These are phyloP conservation scores for Dromaius novaehollandiae DNA, from an alignment of 2,113 vertebrate species.

Conservation along the genomic window DNA sequence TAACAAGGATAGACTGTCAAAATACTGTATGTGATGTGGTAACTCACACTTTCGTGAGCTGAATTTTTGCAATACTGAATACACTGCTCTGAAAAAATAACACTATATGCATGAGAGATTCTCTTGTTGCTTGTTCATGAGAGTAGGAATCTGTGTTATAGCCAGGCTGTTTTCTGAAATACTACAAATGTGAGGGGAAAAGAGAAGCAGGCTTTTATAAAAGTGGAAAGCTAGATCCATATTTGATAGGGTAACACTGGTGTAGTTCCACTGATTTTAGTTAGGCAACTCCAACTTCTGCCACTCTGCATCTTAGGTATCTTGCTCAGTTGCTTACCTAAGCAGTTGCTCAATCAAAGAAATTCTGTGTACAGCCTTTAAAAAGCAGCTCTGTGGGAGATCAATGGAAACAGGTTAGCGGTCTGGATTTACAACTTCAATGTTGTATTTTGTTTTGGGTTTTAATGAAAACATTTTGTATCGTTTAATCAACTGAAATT, in stretches of 20 bases:
- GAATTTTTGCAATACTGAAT: neutral
- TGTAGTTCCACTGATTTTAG: neutral
- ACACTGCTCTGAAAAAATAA: neutral
- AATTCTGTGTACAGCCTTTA: neutral
- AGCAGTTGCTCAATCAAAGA: neutral
- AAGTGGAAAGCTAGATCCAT: neutral
- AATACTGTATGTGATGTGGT: neutral
- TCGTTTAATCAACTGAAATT: neutral
- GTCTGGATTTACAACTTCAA: neutral
- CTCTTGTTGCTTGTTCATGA: neutral
- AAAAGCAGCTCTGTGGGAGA: neutral
- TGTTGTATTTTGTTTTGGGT: neutral
- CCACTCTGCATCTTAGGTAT: neutral
- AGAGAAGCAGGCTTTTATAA: neutral
- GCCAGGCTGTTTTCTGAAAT: neutral
- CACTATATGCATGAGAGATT: neutral
- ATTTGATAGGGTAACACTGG: neutral
- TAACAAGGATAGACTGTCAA: constrained; percentile 5
- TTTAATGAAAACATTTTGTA: neutral
- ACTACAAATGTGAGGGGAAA: neutral
- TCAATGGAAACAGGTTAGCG: neutral
- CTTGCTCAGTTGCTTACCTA: neutral
- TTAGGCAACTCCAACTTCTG: neutral
- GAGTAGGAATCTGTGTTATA: neutral
- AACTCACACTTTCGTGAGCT: neutral